Conservation (phyloP, 2,113 vertebrate genomes). For the Dolichotis patagonum region DNA sequence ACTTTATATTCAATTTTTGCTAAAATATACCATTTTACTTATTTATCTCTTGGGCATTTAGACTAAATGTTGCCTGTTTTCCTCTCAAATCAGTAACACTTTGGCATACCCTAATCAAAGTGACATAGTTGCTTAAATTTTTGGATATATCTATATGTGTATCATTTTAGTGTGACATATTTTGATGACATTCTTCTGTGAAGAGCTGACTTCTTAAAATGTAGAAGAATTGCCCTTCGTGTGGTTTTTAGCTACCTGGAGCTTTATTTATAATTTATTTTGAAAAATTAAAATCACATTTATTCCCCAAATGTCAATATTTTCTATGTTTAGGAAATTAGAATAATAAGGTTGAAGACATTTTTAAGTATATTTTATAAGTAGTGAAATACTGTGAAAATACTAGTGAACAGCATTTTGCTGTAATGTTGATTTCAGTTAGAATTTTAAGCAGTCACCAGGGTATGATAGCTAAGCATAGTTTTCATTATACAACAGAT, state of each 20-base stretch:
- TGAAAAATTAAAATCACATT: constrained; percentile 76
- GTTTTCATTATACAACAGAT: constrained; percentile 68
- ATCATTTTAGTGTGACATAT: constrained; percentile 73
- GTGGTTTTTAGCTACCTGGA: constrained; percentile 81
- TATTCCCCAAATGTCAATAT: constrained; percentile 83
- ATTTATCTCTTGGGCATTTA: constrained; percentile 80
- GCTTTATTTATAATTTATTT: constrained; percentile 85
- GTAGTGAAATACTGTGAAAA: constrained; percentile 86
- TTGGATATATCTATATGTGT: constrained; percentile 71
- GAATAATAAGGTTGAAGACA: constrained; percentile 82
- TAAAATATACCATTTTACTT: constrained; percentile 68
- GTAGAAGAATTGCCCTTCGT: constrained; percentile 81
- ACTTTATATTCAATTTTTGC: constrained; percentile 71
- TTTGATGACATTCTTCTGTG: constrained; percentile 82
- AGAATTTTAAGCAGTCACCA: constrained; percentile 76
- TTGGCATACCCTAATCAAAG: constrained; percentile 76
- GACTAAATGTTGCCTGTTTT: constrained; percentile 81
- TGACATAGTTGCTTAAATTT: constrained; percentile 77
- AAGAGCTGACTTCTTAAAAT: constrained; percentile 84
- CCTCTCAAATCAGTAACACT: constrained; percentile 74
- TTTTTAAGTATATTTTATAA: constrained; percentile 85
- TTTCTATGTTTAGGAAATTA: constrained; percentile 84
- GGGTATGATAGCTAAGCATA: constrained; percentile 80
- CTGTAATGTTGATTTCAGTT: constrained; percentile 83
- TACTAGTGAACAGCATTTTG: constrained; percentile 84